Evolutionary conservation across 2,888 invertebrate species (phyloP).

Genomic region (Pycnomerus fuliginosus): DNA sequence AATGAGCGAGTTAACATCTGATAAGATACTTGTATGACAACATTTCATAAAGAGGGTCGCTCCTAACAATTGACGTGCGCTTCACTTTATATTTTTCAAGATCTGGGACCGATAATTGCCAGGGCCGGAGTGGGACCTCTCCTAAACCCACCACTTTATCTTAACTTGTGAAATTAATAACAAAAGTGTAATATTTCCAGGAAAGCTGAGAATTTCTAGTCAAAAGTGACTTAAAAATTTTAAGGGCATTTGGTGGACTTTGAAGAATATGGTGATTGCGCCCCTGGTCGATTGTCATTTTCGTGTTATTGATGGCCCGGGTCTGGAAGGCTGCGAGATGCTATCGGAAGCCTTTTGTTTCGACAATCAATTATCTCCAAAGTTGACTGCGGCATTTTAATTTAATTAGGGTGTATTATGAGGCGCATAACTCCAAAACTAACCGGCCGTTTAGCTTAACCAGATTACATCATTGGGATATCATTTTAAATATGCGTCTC

Average conservation of each 20-base stretch:
- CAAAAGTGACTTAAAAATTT: no score
- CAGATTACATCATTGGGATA: constrained; percentile 39
- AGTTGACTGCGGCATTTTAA: constrained; percentile 51
- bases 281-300: constrained; percentile 46
- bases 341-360: constrained; percentile 52
- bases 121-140: constrained; percentile 31
- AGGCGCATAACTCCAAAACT: constrained; percentile 40
- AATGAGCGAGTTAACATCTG: constrained; percentile 44
- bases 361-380: constrained; percentile 52
- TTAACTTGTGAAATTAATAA: no score
- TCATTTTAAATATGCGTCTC: constrained; percentile 29
- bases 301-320: constrained; percentile 47
- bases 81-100: constrained; percentile 43
- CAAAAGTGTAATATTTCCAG: no score
- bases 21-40: constrained; percentile 50
- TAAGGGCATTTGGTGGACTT: no score
- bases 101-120: constrained; percentile 38
- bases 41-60: constrained; percentile 50
- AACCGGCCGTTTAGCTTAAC: constrained; percentile 40
- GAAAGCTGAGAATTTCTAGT: no score
- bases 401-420: constrained; percentile 50
- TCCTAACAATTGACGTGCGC: constrained; percentile 47
- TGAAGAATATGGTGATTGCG: no score
- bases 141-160: no score
- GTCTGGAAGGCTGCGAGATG: constrained; percentile 38